Conservation (phyloP, 2,797 vertebrate species). For the Carduelis carduelis region DNA sequence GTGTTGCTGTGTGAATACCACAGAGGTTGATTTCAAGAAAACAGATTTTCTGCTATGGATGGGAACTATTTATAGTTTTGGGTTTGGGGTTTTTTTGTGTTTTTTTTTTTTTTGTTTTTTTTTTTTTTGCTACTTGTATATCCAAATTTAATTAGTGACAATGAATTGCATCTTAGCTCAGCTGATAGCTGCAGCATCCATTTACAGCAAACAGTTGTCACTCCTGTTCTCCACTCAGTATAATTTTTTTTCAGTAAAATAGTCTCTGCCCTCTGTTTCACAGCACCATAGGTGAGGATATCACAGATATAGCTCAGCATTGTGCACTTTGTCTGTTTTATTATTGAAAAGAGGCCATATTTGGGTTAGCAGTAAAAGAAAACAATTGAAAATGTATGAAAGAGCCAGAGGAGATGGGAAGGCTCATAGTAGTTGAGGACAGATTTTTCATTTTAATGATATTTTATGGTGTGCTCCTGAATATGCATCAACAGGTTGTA, state of each 20-base stretch:
- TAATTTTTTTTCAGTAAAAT: not conserved
- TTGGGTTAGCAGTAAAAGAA: not conserved
- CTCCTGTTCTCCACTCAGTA: not conserved
- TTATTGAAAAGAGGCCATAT: not conserved
- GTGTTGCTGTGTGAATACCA: not conserved
- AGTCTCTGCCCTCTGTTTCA: not conserved
- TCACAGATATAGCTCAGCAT: not conserved
- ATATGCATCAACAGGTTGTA: conserved; percentile 26
- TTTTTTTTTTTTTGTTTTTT: no score
- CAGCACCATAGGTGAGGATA: not conserved
- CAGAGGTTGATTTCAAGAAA: not conserved
- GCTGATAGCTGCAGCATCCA: not conserved
- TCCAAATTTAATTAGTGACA: not conserved
- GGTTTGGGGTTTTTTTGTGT: no score
- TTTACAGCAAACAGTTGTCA: not conserved
- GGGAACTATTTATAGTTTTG: not conserved
- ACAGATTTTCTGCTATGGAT: not conserved
- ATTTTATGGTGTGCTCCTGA: conserved; percentile 1
- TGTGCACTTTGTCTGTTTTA: not conserved
- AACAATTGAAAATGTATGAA: not conserved
- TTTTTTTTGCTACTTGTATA: not conserved
- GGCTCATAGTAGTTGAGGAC: not conserved
- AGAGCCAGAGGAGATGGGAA: not conserved
- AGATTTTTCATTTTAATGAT: not conserved
- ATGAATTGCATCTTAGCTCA: not conserved